These are phyloP conservation scores for Drosophila testacea DNA, from an alignment of 2,888 invertebrate species.

Conservation along the genomic window DNA sequence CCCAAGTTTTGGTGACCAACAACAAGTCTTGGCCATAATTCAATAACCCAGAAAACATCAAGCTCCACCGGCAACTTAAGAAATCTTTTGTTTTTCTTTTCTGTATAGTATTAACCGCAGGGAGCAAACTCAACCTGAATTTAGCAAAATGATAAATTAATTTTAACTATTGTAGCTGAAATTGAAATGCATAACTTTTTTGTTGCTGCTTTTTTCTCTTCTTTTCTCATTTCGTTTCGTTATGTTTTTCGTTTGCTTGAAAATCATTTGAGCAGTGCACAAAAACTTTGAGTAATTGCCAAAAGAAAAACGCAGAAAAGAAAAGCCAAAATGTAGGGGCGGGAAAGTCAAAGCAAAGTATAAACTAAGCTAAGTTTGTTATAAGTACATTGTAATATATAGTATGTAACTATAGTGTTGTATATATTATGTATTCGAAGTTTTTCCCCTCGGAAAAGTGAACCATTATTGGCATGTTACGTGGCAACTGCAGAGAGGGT, in stretches of 20 bases:
- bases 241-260: constrained; percentile 35
- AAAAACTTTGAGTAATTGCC: constrained; percentile 77
- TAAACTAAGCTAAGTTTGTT: constrained; percentile 53
- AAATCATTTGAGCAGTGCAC: constrained; percentile 56
- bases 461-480: constrained; percentile 75
- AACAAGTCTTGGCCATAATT: constrained; percentile 38
- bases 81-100: constrained; percentile 28
- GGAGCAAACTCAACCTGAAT: constrained; percentile 34
- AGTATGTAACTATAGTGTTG: constrained; percentile 20
- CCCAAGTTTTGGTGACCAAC: constrained; percentile 26
- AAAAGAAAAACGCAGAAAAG: constrained; percentile 40
- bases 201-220: constrained; percentile 12
- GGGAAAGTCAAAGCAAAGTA: constrained; percentile 33
- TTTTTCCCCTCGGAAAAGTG: constrained; percentile 56
- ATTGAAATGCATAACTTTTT: constrained; percentile 66
- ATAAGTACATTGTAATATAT: constrained; percentile 25
- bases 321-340: constrained; percentile 13
- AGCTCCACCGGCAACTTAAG: constrained; percentile 7
- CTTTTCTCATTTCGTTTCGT: constrained; percentile 2
- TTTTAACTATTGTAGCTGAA: constrained; percentile 64
- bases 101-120: constrained; percentile 19
- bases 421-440: constrained; percentile 51
- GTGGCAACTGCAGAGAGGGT: constrained; percentile 22
- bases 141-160: constrained; percentile 66
- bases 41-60: constrained; percentile 23